These are phyloP conservation scores for Chalcosyrphus nemorum DNA, from an alignment of 2,888 invertebrate genomes.

Conservation along the genomic window DNA sequence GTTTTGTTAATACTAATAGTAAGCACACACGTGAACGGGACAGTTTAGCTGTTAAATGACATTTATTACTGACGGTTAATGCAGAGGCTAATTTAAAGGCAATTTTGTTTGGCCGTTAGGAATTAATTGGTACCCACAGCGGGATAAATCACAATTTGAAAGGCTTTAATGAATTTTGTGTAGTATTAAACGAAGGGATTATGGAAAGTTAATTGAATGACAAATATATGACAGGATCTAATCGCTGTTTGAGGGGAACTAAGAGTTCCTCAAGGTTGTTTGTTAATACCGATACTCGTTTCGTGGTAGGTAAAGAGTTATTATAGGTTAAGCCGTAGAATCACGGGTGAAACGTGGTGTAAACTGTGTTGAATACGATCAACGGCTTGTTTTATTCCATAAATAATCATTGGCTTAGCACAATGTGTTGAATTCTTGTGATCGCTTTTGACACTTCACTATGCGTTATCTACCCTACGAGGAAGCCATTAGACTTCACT, in stretches of 20 bases:
- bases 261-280: background rate
- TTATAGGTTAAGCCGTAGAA: no score
- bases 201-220: background rate
- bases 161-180: background rate
- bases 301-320: background rate
- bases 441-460: no score
- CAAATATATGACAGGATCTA: background rate
- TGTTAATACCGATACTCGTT: background rate
- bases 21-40: background rate
- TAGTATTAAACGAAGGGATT: background rate
- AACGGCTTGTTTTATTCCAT: no score
- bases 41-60: background rate
- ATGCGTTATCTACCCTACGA: no score
- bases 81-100: background rate
- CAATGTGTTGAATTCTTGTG: no score
- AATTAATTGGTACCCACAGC: background rate
- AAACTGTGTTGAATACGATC: no score
- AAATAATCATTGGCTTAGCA: no score
- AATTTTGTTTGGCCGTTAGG: background rate
- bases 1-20: background rate
- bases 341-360: no score
- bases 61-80: background rate
- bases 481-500: no score
- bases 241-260: background rate
- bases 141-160: background rate